Evolutionary conservation across 2,888 invertebrate species (phyloP), one percentile per base, ranked within the genome.

Genomic region (Masnerella sp.): DNA sequence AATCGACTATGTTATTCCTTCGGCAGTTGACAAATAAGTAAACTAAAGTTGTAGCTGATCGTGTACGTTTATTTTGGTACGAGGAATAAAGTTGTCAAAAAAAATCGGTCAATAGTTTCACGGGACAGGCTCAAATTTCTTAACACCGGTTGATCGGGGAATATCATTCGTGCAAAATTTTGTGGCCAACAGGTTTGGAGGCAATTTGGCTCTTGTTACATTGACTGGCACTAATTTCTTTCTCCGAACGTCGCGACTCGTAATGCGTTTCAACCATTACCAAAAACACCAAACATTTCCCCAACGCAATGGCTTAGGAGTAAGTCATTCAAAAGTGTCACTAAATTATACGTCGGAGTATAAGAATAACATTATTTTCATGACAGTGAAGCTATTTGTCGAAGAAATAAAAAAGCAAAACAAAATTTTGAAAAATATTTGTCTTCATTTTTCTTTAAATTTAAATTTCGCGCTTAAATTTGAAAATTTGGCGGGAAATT

Each of bases 161-260:
- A 58, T 67, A 62, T 68, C 64, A 61, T 61, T 65, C 43, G 52
- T 64, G 74, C 70, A 43, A 68, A 74, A 65, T 65, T 65, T 70
- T 56, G 65, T 70, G 61, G 49, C 43, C 38, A 74, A 74, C 74
- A 70, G 69, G 74, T 69, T 74, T 69, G 28, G 47, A 68, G 67
- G 73, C 58, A 68, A 65, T 68, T 67, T 73, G 61, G 62, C 68
- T 62, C 68, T 73, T 68, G 73, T 73, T 73, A 68, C 73, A 62
- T 18, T 43, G 47, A 36, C 28, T 51, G 51, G 54, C 40, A 62
- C 61, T 62, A 61, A 73, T 73, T 73, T 73, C 56, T 56, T 73
- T 73, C 73, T 58, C 18, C 67, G 67, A 72, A 72, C 67, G 32
- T 49, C 14, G 54, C 36, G 61, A 34, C 11, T 25, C 69, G 52